These are phyloP conservation scores for Telmatochromis bifrenatus DNA, from an alignment of 2,113 vertebrate genomes.

Conservation along the genomic window DNA sequence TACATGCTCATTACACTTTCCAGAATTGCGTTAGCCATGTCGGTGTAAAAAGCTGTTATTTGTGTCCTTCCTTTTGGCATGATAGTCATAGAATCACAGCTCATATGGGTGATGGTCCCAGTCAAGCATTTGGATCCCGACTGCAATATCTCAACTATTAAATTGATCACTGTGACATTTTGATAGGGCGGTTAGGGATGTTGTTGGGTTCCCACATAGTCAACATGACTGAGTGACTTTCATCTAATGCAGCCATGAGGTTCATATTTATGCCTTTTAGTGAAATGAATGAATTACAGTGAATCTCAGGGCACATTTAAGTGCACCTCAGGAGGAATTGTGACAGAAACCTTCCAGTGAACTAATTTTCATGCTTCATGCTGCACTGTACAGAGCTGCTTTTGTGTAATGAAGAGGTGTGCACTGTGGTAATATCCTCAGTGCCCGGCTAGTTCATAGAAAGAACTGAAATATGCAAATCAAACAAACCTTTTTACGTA, in stretches of 20 bases:
- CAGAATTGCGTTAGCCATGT: not conserved
- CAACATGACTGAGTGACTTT: not conserved
- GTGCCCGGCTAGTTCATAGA: not conserved
- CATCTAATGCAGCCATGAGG: not conserved
- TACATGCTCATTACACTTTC: not conserved
- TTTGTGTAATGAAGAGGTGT: not conserved
- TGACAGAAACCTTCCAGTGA: not conserved
- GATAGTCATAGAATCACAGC: not conserved
- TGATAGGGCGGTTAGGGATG: not conserved
- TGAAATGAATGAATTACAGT: not conserved
- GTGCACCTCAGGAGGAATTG: not conserved
- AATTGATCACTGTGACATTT: not conserved
- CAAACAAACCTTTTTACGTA: not conserved
- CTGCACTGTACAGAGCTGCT: not conserved
- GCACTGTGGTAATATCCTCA: not conserved
- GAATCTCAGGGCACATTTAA: not conserved
- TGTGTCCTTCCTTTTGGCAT: not conserved
- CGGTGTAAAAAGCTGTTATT: not conserved
- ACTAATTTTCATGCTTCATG: not conserved
- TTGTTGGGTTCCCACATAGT: not conserved
- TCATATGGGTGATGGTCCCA: not conserved
- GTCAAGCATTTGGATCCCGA: not conserved
- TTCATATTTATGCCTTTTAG: not conserved
- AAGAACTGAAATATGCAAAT: not conserved
- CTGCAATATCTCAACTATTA: not conserved